These are phyloP conservation scores for Sarcophaga subvicina DNA, from an alignment of 2,888 invertebrate genomes.

Conservation along the genomic window DNA sequence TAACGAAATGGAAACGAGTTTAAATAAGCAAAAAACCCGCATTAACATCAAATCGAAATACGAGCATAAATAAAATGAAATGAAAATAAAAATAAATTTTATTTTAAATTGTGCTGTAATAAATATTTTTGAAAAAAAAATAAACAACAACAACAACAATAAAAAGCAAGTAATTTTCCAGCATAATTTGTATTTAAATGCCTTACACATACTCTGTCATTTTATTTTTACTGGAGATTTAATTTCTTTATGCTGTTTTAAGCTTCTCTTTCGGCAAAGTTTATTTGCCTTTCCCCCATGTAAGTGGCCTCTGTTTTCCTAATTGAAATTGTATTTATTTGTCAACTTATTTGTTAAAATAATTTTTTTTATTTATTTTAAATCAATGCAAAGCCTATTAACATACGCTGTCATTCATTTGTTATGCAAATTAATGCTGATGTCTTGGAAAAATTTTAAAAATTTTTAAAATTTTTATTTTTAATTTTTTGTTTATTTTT, in stretches of 20 bases:
- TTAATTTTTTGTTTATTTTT: not conserved
- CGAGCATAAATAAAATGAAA: not conserved
- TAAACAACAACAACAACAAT: too few species aligned
- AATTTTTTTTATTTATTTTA: not conserved
- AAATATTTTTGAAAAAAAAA: not conserved
- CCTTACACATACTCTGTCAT: not conserved
- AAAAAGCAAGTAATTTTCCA: too few species aligned
- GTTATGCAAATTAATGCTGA: not conserved
- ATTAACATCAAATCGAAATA: not conserved
- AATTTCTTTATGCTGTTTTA: too few species aligned
- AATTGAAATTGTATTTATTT: not conserved
- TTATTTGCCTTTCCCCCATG: not conserved
- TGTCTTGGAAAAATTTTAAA: not conserved
- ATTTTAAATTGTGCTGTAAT: not conserved
- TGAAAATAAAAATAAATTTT: not conserved
- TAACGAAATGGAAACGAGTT: slow-evolving; percentile 64
- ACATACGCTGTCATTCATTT: not conserved
- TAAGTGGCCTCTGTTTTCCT: not conserved
- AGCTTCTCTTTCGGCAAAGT: not conserved
- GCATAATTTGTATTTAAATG: not conserved
- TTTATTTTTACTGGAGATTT: not conserved
- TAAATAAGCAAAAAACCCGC: slow-evolving; percentile 34
- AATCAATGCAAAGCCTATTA: too few species aligned
- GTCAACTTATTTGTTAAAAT: not conserved
- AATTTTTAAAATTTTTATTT: too few species aligned